Conservation (phyloP, 2,888 invertebrate species). For the Harmothoe impar region DNA sequence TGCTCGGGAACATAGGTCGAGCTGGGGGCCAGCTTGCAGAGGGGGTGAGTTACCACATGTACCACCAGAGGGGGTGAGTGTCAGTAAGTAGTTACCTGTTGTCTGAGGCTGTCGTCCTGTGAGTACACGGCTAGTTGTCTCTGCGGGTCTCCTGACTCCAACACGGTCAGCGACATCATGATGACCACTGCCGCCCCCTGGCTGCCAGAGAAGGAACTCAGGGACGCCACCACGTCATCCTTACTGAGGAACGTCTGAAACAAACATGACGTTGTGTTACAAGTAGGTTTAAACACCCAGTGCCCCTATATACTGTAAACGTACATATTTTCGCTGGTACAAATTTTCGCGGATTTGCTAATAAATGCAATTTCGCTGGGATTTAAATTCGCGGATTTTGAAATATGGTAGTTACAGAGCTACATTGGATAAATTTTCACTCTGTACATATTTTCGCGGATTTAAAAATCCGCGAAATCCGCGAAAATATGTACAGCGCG, state of each 20-base stretch:
- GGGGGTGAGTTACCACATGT: background rate
- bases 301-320: too few relatives aligned
- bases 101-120: conserved; percentile 69
- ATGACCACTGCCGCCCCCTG: conserved; percentile 73
- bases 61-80: background rate
- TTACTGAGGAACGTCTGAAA: conserved; percentile 73
- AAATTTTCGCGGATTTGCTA: too few relatives aligned
- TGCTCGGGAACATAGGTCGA: too few relatives aligned
- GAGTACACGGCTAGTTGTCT: conserved; percentile 78
- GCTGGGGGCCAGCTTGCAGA: too few relatives aligned
- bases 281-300: background rate
- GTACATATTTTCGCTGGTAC: too few relatives aligned
- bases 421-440: too few relatives aligned
- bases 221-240: conserved; percentile 70
- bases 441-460: too few relatives aligned
- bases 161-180: conserved; percentile 72
- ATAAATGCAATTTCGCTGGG: too few relatives aligned
- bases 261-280: background rate
- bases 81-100: conserved; percentile 71
- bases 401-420: too few relatives aligned
- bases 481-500: too few relatives aligned
- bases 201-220: conserved; percentile 71
- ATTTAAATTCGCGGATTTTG: too few relatives aligned
- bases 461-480: too few relatives aligned
- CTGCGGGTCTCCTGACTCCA: conserved; percentile 52